Conservation (phyloP, 1,140 invertebrate genomes). For the Eubasilissa regina region DNA sequence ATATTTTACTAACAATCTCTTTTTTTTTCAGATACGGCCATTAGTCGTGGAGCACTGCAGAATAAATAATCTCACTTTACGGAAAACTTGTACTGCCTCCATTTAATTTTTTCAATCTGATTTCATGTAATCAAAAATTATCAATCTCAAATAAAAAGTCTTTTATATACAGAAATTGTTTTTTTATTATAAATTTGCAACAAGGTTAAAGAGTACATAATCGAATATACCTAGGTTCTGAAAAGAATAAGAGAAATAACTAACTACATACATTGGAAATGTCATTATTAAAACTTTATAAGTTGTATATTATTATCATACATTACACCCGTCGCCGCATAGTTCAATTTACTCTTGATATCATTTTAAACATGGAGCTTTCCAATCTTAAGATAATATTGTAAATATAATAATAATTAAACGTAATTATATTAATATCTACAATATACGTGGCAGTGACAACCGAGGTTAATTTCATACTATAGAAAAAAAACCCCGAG, state of each 20-base stretch:
- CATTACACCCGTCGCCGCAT: slow-evolving; percentile 13
- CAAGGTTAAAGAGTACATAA: slow-evolving; percentile 48
- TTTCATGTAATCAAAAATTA: slow-evolving; percentile 23
- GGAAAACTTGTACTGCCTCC: not conserved
- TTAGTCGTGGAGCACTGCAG: slow-evolving; percentile 14
- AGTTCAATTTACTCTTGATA: not conserved
- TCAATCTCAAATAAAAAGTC: slow-evolving; percentile 44
- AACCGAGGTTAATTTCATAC: too few relatives aligned
- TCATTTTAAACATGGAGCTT: not conserved
- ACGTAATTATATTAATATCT: slow-evolving; percentile 1
- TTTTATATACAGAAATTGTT: slow-evolving; percentile 48
- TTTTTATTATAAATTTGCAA: slow-evolving; percentile 50
- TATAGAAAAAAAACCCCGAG: too few relatives aligned
- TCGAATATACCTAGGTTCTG: slow-evolving; percentile 53
- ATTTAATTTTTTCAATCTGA: not conserved
- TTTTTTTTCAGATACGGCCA: slow-evolving; percentile 73
- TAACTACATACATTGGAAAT: slow-evolving; percentile 36
- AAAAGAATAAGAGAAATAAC: slow-evolving; percentile 56
- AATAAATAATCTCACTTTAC: not conserved
- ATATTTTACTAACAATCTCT: slow-evolving; percentile 7
- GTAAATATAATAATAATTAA: slow-evolving; percentile 24
- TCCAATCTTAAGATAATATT: slow-evolving; percentile 15
- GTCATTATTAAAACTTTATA: slow-evolving; percentile 28
- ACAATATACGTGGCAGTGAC: not conserved
- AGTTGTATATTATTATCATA: slow-evolving; percentile 31